Percentiles rank a stretch among this genome's conserved stretches.
phyloP scores from a whole-genome alignment of 2,888 invertebrate species.

The Drosophila kanekoi region DNA sequence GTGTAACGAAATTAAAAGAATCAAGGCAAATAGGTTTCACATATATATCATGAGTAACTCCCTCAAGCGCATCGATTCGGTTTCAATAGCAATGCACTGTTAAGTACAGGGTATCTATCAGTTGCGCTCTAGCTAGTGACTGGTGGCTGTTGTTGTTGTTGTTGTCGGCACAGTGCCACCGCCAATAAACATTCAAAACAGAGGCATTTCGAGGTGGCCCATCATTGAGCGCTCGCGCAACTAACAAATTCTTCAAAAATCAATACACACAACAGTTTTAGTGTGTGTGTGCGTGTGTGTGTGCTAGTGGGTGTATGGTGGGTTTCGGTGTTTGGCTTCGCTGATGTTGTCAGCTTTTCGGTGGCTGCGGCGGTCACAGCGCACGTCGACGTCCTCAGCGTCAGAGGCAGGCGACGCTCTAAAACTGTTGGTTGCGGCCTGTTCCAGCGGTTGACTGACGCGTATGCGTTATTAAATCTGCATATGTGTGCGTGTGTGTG shows the following conservation, averaged over 20 bases:
- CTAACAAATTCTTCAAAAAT: slow-evolving; percentile 72
- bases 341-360: slow-evolving; percentile 74
- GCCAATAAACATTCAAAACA: slow-evolving; percentile 74
- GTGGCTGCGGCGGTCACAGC: slow-evolving; percentile 66
- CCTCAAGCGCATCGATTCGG: too few relatives aligned
- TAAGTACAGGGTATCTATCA: not conserved
- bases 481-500: slow-evolving; percentile 47
- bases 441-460: slow-evolving; percentile 77
- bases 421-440: slow-evolving; percentile 71
- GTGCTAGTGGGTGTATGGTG: slow-evolving; percentile 27
- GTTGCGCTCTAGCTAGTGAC: not conserved
- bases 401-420: slow-evolving; percentile 32
- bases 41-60: too few relatives aligned
- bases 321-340: slow-evolving; percentile 54
- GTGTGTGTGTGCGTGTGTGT: slow-evolving; percentile 13
- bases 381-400: slow-evolving; percentile 26
- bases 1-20: too few relatives aligned
- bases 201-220: slow-evolving; percentile 39
- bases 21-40: too few relatives aligned
- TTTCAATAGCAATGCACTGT: too few relatives aligned
- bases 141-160: slow-evolving; percentile 16
- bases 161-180: slow-evolving; percentile 52
- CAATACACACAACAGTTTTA: slow-evolving; percentile 41
- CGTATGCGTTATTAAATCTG: slow-evolving; percentile 77
- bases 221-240: slow-evolving; percentile 33